A percentile compares a stretch with the other conserved stretches of the same genome.
phyloP scores from a whole-genome alignment of 2,888 invertebrate genomes.

The Monoplex corrugatus region DNA sequence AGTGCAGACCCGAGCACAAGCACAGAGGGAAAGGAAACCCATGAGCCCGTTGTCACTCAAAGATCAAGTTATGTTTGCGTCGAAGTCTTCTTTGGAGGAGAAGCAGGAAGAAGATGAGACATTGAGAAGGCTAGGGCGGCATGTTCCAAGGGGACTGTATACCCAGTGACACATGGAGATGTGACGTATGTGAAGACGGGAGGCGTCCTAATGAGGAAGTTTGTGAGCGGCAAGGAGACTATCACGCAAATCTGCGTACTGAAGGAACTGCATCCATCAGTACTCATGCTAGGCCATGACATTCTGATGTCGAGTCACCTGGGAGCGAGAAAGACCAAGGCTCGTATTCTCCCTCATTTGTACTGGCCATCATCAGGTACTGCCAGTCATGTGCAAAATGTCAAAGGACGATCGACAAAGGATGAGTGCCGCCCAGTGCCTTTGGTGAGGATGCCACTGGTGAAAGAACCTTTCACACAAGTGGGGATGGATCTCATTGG shows the following conservation, averaged over 20 bases:
- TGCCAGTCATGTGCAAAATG: conserved; percentile 55
- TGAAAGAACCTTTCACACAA: no score
- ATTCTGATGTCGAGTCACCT: conserved; percentile 45
- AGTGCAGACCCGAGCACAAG: no score
- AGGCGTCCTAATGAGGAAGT: neutral
- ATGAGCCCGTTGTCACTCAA: no score
- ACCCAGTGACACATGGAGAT: no score
- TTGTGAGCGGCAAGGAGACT: neutral
- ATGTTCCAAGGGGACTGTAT: neutral
- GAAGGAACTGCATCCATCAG: neutral
- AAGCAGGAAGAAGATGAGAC: no score
- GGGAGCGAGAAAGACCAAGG: conserved; percentile 30
- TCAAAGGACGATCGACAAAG: conserved; percentile 52
- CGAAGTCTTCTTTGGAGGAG: no score
- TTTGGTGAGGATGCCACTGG: conserved; percentile 49
- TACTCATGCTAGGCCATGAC: conserved; percentile 41
- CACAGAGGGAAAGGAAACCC: no score
- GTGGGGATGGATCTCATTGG: neutral
- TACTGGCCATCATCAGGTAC: conserved; percentile 55
- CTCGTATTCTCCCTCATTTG: conserved; percentile 36
- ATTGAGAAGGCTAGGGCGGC: neutral
- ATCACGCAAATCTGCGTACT: conserved; percentile 12
- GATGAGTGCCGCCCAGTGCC: conserved; percentile 43
- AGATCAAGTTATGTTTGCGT: no score
- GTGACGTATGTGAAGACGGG: neutral